These are phyloP conservation scores for Luperina testacea DNA, from an alignment of 2,888 invertebrate genomes.

Conservation along the genomic window DNA sequence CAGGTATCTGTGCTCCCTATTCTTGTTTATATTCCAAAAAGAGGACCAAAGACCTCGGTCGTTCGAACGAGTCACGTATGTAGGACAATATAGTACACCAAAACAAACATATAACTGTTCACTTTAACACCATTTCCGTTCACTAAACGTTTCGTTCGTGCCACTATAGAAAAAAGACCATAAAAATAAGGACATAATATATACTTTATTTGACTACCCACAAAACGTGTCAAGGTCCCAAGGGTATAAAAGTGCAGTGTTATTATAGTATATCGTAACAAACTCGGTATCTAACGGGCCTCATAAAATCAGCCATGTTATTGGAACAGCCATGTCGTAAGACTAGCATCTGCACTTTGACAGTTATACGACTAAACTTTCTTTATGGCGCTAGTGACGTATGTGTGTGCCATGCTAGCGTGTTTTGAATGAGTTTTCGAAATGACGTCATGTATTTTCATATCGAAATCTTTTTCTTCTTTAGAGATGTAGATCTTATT, in stretches of 20 bases:
- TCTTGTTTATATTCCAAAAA: neutral
- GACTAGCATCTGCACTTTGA: constrained; percentile 56
- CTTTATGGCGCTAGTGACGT: constrained; percentile 41
- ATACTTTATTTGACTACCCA: constrained; percentile 31
- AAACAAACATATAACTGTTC: neutral
- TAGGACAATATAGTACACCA: neutral
- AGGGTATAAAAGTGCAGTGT: constrained; percentile 56
- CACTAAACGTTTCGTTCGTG: constrained; percentile 14
- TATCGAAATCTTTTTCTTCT: neutral
- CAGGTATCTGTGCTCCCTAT: neutral
- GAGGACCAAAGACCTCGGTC: neutral
- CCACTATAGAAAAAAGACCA: constrained; percentile 23
- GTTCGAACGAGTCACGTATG: neutral
- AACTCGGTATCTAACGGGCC: constrained; percentile 31
- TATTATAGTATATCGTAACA: constrained; percentile 51
- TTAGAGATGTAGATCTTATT: neutral
- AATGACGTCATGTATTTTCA: constrained; percentile 1
- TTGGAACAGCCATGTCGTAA: constrained; percentile 40
- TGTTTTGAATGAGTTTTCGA: constrained; percentile 6
- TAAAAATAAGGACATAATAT: constrained; percentile 31
- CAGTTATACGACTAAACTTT: constrained; percentile 60
- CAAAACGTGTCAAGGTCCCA: constrained; percentile 45
- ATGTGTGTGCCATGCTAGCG: constrained; percentile 1
- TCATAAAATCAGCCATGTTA: constrained; percentile 54
- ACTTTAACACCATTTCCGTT: constrained; percentile 12